A percentile compares a stretch with the other conserved stretches of the same genome.
Conservation (phyloP, 2,797 vertebrate species). For the Acomys russatus region DNA sequence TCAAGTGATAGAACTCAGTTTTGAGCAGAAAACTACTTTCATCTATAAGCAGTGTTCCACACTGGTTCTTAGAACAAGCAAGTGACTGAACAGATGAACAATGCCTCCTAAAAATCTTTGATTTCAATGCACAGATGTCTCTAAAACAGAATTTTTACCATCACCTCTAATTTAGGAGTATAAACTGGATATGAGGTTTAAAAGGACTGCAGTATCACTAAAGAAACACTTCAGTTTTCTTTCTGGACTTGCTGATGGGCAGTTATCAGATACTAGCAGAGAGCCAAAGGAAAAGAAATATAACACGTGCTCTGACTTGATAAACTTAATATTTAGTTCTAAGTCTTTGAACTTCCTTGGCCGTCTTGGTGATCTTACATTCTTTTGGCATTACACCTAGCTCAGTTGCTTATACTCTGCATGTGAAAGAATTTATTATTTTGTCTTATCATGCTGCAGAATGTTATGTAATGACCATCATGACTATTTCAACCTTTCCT, state of each 20-base stretch:
- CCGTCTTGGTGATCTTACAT: background rate
- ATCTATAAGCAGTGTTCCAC: background rate
- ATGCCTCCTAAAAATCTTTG: background rate
- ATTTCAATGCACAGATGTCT: background rate
- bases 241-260: background rate
- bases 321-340: conserved; percentile 27
- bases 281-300: conserved; percentile 4
- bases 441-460: background rate
- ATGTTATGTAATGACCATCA: background rate
- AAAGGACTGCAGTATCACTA: background rate
- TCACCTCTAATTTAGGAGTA: background rate
- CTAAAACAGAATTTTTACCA: background rate
- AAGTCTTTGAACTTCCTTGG: background rate
- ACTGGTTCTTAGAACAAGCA: background rate
- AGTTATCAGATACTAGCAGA: background rate
- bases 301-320: background rate
- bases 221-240: background rate
- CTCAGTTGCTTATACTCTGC: background rate
- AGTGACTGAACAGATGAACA: background rate
- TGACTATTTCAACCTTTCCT: conserved; percentile 51
- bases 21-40: background rate
- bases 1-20: background rate
- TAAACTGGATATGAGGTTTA: background rate
- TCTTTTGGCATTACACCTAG: background rate
- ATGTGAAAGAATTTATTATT: background rate